A percentile compares a stretch with the other conserved stretches of the same genome.
These are phyloP conservation scores for Saccostrea glomerata DNA, from an alignment of 1,140 invertebrate genomes.

Conservation along the genomic window DNA sequence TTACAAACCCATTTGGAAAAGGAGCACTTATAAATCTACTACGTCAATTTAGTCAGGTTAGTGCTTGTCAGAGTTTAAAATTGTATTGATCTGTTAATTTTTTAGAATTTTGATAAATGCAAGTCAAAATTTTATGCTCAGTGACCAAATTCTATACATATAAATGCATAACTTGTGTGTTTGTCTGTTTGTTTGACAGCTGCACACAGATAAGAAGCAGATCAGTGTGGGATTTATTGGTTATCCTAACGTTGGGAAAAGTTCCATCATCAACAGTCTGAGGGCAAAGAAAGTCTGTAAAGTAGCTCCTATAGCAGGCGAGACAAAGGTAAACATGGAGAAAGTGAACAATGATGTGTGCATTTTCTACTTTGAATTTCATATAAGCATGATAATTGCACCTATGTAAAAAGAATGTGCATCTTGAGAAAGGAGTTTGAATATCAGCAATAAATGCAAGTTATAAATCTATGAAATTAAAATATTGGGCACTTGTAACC, in stretches of 20 bases:
- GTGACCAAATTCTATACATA: too few relatives aligned
- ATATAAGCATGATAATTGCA: too few relatives aligned
- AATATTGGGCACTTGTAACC: too few relatives aligned
- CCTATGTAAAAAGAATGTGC: too few relatives aligned
- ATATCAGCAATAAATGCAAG: too few relatives aligned
- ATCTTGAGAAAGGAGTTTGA: too few relatives aligned
- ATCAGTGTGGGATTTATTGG: slow-evolving; percentile 99
- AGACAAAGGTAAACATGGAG: slow-evolving; percentile 88
- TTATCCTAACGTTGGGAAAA: slow-evolving; percentile 99
- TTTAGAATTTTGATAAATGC: too few relatives aligned
- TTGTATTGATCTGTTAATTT: too few relatives aligned
- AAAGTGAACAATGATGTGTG: not conserved
- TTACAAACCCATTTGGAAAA: slow-evolving; percentile 99
- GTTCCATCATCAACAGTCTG: slow-evolving; percentile 98
- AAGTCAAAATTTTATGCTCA: too few relatives aligned
- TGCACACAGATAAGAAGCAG: slow-evolving; percentile 97
- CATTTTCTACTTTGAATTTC: too few relatives aligned
- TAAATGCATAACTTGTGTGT: too few relatives aligned
- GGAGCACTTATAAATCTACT: slow-evolving; percentile 97
- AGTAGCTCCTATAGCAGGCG: slow-evolving; percentile 98
- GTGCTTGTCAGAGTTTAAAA: not conserved
- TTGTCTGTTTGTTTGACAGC: slow-evolving; percentile 68
- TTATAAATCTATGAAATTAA: too few relatives aligned
- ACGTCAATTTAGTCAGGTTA: slow-evolving; percentile 94
- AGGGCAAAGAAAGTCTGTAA: slow-evolving; percentile 87